Base-by-base conservation (phyloP, 2,113 vertebrate species). In the Cygnus buccinator region DNA sequence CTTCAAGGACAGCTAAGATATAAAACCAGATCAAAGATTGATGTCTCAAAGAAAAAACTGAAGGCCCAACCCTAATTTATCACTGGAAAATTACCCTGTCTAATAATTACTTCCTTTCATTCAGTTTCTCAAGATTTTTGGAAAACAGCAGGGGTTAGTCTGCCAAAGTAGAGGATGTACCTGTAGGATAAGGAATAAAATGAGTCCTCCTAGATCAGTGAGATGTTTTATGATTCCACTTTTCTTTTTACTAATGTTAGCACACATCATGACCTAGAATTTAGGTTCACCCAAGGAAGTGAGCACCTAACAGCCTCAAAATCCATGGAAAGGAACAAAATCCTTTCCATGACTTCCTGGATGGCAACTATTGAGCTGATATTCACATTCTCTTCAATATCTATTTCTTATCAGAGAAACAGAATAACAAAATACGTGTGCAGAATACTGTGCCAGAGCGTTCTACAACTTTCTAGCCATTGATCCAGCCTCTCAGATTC, bases 1-100 rank as follows among this genome's bases (percentile, higher is more conserved):
- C 63, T 21, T 90, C n/a, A 72, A 94, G 87, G 93, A 92, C 74
- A 97, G 61, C 5, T 13, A 74, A 83, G 80, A 50, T 44, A 37
- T 78, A 95, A 91, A 87, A 72, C 28, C 50, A 96, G 93, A 96
- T 95, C 95, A 98, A 98, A 97, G 93, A 81, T 67, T 96, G 92
- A 81, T 73, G 95, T 81, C 62, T 93, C 92, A 92, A 79, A 94
- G 61, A 48, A 92, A 41, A 6, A 89, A 96, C 90, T 4, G 21
- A 97, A 94, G 93, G 80, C 95, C 84, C 72, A 57, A 2, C 85
- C 80, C 87, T 97, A 97, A 97, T 95, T 97, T 66, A 96, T 67
- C 84, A 92, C 75, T 97, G 90, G 90, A 97, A 97, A 94, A 95
- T 91, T 93, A 78, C 91, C 74, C 41, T 87, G 79, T 93, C 92